phyloP scores from a whole-genome alignment of 2,797 vertebrate species.

The Cryptoblepharus egeriae region DNA sequence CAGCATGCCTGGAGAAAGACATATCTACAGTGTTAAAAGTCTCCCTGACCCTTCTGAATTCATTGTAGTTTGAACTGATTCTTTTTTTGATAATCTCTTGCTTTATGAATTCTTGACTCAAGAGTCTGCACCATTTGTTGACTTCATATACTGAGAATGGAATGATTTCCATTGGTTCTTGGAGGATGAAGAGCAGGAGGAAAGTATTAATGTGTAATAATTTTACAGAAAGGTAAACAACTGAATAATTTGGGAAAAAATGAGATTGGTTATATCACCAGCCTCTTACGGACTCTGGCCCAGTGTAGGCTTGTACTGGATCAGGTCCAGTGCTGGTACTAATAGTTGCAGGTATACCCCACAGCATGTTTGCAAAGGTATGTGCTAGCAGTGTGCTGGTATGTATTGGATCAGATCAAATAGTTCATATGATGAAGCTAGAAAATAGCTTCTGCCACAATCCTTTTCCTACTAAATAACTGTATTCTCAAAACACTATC shows the following conservation, averaged over 20 bases:
- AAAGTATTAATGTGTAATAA: neutral
- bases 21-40: conserved; percentile 29
- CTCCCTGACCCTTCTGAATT: neutral
- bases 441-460: neutral
- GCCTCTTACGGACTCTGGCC: no score
- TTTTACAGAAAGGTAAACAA: neutral
- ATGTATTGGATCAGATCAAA: neutral
- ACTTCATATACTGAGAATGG: neutral
- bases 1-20: conserved; percentile 19
- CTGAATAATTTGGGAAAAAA: neutral
- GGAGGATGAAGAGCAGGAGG: neutral
- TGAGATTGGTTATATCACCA: neutral
- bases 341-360: no score
- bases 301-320: no score
- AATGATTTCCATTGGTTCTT: conserved; percentile 26
- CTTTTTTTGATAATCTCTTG: neutral
- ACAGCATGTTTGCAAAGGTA: no score
- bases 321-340: no score
- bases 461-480: no score
- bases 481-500: no score
- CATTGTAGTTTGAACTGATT: neutral
- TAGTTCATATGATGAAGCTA: neutral
- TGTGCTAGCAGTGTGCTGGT: no score
- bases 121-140: neutral
- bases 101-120: neutral